Percentiles rank a stretch among this genome's conserved stretches.
Evolutionary conservation across 2,888 invertebrate species (phyloP).

Genomic region (Plagiodera versicolora): DNA sequence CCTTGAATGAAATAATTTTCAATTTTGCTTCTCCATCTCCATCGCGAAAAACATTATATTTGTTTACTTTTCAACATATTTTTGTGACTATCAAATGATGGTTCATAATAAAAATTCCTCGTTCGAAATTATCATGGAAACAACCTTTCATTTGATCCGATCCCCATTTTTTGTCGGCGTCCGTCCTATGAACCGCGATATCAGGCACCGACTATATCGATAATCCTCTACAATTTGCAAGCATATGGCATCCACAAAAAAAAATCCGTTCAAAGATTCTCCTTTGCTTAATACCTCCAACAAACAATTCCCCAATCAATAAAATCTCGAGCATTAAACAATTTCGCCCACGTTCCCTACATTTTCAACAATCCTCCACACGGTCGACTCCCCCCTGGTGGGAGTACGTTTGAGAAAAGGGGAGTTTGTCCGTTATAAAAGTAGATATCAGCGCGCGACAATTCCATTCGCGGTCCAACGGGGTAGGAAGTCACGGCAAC

Average conservation of each 20-base stretch:
- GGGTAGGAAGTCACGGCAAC: neutral
- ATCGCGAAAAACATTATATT: too few species aligned
- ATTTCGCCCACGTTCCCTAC: neutral
- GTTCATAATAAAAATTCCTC: too few species aligned
- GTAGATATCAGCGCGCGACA: conserved; percentile 20
- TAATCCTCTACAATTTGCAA: neutral
- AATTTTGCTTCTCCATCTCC: too few species aligned
- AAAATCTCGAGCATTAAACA: neutral
- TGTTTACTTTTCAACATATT: too few species aligned
- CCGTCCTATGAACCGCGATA: too few species aligned
- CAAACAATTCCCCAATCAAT: neutral
- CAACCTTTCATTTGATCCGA: too few species aligned
- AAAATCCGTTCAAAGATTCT: neutral
- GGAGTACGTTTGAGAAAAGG: conserved; percentile 11
- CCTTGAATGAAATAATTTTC: too few species aligned
- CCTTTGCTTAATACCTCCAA: neutral
- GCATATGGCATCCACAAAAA: neutral
- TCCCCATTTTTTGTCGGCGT: too few species aligned
- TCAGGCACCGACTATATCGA: neutral
- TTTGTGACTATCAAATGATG: too few species aligned
- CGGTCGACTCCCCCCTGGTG: conserved; percentile 9
- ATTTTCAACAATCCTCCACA: neutral
- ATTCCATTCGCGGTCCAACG: conserved; percentile 18
- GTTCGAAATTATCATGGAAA: too few species aligned
- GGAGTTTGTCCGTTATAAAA: conserved; percentile 20